phyloP scores from a whole-genome alignment of 1,140 invertebrate genomes.

The Piezodorus guildinii region DNA sequence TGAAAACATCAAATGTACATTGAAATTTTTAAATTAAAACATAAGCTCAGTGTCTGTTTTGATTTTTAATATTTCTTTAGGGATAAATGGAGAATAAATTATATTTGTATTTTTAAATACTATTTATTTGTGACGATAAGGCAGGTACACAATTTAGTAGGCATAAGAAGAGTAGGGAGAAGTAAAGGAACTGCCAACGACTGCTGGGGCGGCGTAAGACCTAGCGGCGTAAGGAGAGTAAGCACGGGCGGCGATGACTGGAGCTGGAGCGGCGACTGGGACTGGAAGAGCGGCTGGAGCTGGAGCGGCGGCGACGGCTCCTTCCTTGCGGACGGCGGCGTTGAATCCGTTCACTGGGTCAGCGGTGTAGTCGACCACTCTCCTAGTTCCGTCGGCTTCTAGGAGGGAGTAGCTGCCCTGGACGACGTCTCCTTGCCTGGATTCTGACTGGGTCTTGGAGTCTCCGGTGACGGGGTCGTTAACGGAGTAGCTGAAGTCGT shows the following conservation, averaged over 20 bases:
- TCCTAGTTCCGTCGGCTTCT: constrained; percentile 37
- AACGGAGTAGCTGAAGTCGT: constrained; percentile 32
- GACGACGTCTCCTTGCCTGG: constrained; percentile 36
- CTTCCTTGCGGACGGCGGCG: constrained; percentile 34
- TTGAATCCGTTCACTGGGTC: constrained; percentile 32
- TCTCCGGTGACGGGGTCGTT: constrained; percentile 37
- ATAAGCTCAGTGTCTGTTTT: no score
- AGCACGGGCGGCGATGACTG: constrained; percentile 20
- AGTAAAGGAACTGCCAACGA: no score
- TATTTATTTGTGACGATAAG: no score
- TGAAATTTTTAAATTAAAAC: no score
- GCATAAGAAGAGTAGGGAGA: no score
- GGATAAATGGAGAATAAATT: no score
- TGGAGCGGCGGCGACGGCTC: background rate
- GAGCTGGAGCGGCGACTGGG: constrained; percentile 32
- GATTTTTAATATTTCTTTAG: no score
- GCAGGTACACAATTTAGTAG: no score
- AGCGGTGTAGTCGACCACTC: constrained; percentile 36
- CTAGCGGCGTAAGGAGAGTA: no score
- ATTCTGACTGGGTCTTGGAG: constrained; percentile 38
- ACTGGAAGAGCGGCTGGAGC: constrained; percentile 26
- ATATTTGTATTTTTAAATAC: no score
- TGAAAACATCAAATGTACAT: no score
- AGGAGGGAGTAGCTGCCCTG: constrained; percentile 40
- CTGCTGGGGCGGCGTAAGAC: no score